Conservation (phyloP, 1,140 invertebrate species). For the Tribolium castaneum region DNA sequence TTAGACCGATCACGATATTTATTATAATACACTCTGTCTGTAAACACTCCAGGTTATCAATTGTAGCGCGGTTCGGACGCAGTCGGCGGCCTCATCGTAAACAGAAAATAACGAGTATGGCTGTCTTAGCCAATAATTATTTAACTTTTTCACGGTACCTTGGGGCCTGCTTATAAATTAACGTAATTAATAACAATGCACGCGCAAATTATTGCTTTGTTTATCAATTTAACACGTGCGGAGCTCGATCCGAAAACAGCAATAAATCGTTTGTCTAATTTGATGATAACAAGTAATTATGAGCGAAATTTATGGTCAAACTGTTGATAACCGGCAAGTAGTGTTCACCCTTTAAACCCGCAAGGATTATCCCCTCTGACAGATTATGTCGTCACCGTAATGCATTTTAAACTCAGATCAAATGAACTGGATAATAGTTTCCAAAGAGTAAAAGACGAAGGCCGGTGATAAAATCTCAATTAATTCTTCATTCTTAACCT, state of each 20-base stretch:
- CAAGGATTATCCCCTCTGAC: constrained; percentile 21
- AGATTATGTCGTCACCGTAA: constrained; percentile 26
- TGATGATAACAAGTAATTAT: not conserved
- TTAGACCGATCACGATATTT: constrained; percentile 52
- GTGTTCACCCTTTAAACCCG: not conserved
- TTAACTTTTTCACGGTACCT: constrained; percentile 58
- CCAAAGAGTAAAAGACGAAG: constrained; percentile 19
- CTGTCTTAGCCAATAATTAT: constrained; percentile 60
- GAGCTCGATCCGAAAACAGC: not conserved
- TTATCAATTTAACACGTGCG: constrained; percentile 44
- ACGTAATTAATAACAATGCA: constrained; percentile 44
- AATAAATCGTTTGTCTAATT: not conserved
- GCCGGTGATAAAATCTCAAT: constrained; percentile 39
- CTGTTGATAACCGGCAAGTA: not conserved
- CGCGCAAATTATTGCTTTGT: constrained; percentile 45
- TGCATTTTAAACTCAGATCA: constrained; percentile 25
- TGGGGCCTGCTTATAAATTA: not conserved
- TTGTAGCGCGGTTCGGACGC: constrained; percentile 52
- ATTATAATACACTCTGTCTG: constrained; percentile 52
- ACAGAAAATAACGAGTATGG: constrained; percentile 55
- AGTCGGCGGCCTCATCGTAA: constrained; percentile 55
- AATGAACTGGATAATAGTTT: constrained; percentile 39
- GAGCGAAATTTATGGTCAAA: not conserved
- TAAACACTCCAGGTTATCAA: constrained; percentile 58
- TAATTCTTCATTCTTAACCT: constrained; percentile 37